These are phyloP conservation scores for Bombycilla garrulus DNA, from an alignment of 2,113 vertebrate genomes.

Conservation along the genomic window DNA sequence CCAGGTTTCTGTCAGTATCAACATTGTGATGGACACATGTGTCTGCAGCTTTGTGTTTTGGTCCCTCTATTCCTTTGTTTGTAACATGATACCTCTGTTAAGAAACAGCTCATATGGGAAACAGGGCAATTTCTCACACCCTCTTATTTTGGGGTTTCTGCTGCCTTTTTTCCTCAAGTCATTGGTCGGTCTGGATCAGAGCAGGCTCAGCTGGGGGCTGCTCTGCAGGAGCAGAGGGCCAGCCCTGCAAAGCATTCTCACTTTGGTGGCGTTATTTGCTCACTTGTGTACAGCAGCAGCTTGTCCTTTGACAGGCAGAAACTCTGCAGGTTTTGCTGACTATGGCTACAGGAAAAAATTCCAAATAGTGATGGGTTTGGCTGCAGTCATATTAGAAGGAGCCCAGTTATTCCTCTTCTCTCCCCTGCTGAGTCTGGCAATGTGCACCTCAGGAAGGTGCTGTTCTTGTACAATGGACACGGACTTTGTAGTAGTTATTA, in stretches of 20 bases:
- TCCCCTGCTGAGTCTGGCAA: neutral
- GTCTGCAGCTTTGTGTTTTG: neutral
- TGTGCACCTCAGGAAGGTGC: neutral
- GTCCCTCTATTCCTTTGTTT: neutral
- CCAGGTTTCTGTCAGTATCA: neutral
- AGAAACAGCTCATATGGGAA: neutral
- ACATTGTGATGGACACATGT: neutral
- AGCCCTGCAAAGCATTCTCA: accelerated
- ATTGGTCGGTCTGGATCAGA: neutral
- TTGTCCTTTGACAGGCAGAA: neutral
- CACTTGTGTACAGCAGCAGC: neutral
- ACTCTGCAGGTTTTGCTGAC: neutral
- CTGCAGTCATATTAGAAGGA: neutral
- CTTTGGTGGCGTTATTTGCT: neutral
- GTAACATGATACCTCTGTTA: neutral
- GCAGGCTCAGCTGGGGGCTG: neutral
- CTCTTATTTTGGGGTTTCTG: neutral
- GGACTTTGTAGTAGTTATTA: neutral
- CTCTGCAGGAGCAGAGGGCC: neutral
- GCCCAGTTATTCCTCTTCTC: neutral
- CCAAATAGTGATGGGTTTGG: neutral
- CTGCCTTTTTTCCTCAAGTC: neutral
- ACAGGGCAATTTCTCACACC: neutral
- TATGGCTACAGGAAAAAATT: neutral
- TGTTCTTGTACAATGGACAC: too few species aligned